A percentile compares a stretch with the other conserved stretches of the same genome.
These are phyloP conservation scores for Hystrix brachyura DNA, from an alignment of 2,113 vertebrate species.

Conservation along the genomic window DNA sequence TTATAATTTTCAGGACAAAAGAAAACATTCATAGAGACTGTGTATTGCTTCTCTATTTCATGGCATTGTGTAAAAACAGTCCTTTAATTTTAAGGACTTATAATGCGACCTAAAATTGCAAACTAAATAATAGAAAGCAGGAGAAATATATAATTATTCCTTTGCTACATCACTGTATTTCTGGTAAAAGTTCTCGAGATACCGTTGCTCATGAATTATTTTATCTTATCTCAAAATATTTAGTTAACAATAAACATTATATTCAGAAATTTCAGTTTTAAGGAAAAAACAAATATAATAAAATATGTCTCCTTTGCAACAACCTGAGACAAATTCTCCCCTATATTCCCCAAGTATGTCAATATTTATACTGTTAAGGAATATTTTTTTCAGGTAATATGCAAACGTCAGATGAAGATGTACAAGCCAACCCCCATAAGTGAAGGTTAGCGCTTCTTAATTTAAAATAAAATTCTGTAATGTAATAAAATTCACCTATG, in stretches of 20 bases:
- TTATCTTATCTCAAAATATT: neutral
- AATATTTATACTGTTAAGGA: neutral
- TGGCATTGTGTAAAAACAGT: neutral
- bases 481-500: neutral
- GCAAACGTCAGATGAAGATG: neutral
- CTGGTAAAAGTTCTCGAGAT: neutral
- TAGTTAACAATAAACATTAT: neutral
- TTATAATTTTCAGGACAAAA: neutral
- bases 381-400: neutral
- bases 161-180: neutral
- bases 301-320: neutral
- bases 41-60: neutral
- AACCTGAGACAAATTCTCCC: neutral
- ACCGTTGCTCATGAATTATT: neutral
- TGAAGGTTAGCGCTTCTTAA: neutral
- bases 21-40: neutral
- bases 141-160: neutral
- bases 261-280: neutral
- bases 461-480: neutral
- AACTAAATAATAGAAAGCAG: conserved; percentile 30
- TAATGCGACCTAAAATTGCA: neutral
- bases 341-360: neutral
- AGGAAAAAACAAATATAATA: neutral
- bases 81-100: neutral
- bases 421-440: neutral